Percentiles rank a stretch among this genome's conserved stretches.
These are phyloP conservation scores for Steatornis caripensis DNA, from an alignment of 2,113 vertebrate species.

Conservation along the genomic window DNA sequence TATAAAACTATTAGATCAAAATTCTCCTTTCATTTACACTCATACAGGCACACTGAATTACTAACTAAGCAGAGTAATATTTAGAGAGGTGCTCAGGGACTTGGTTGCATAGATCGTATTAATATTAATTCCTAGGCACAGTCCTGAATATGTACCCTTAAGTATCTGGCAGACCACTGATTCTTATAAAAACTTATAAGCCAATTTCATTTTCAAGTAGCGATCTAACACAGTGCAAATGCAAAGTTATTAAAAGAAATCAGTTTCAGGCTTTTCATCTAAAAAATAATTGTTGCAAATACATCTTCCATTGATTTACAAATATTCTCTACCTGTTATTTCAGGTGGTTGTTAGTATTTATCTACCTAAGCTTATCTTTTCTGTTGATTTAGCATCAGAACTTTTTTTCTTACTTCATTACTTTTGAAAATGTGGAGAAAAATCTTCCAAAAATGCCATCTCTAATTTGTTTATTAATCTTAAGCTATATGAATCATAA, in stretches of 20 bases:
- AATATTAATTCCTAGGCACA: background rate
- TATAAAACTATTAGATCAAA: background rate
- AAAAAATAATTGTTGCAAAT: background rate
- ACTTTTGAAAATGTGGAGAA: background rate
- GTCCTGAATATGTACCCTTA: background rate
- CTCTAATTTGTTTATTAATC: background rate
- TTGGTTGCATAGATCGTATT: background rate
- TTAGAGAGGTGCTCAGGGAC: background rate
- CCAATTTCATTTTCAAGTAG: slow-evolving; percentile 32
- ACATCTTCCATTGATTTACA: background rate
- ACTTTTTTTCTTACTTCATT: background rate
- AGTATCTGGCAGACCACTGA: background rate
- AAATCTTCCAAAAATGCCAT: background rate
- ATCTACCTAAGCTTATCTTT: background rate
- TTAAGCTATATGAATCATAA: background rate
- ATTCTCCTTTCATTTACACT: background rate
- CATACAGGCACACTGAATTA: background rate
- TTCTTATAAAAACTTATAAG: slow-evolving; percentile 33
- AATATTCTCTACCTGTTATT: background rate
- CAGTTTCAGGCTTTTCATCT: background rate
- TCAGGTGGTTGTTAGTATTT: background rate
- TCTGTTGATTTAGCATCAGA: background rate
- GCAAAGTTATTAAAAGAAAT: slow-evolving; percentile 23
- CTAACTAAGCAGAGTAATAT: background rate
- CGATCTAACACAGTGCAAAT: background rate